Percentiles rank a stretch among this genome's conserved stretches.
These are phyloP conservation scores for Yponomeuta plumbellus DNA, from an alignment of 2,888 invertebrate species.

Conservation along the genomic window DNA sequence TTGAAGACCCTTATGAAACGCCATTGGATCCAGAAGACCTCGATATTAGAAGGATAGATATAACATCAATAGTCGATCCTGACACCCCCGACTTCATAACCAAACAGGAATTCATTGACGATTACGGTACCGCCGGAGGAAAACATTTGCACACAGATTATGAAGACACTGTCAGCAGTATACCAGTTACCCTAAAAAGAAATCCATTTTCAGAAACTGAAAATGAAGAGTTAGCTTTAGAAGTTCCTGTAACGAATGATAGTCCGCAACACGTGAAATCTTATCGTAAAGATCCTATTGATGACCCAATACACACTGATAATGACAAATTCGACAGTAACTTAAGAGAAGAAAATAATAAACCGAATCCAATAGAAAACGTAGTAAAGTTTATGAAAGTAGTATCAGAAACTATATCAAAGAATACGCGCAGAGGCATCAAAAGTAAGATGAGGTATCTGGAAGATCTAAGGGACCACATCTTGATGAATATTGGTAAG, in stretches of 20 bases:
- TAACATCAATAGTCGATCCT: conserved; percentile 4
- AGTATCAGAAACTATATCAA: conserved; percentile 57
- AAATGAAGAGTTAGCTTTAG: not conserved
- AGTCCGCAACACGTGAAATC: not conserved
- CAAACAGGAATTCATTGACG: conserved; percentile 21
- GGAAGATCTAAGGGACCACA: conserved; percentile 72
- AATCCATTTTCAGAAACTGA: not conserved
- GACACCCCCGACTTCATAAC: conserved; percentile 20
- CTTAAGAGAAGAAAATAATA: conserved; percentile 21
- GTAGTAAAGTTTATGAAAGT: conserved; percentile 51
- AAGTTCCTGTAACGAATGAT: not conserved
- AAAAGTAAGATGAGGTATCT: conserved; percentile 77
- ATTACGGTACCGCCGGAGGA: not conserved
- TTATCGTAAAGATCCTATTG: not conserved
- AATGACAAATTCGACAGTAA: not conserved
- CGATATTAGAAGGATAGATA: conserved; percentile 9
- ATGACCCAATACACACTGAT: not conserved
- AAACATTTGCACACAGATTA: conserved; percentile 2
- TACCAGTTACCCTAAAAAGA: conserved; percentile 25
- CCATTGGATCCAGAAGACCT: not conserved
- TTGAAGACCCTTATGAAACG: not conserved
- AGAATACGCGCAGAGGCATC: conserved; percentile 55
- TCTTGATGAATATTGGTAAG: conserved; percentile 82
- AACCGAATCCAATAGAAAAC: conserved; percentile 42
- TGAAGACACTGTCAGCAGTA: conserved; percentile 22